Evolutionary conservation across 64 coral and sea anemone species (phyloP).

Genomic region (Anthopleura sola): DNA sequence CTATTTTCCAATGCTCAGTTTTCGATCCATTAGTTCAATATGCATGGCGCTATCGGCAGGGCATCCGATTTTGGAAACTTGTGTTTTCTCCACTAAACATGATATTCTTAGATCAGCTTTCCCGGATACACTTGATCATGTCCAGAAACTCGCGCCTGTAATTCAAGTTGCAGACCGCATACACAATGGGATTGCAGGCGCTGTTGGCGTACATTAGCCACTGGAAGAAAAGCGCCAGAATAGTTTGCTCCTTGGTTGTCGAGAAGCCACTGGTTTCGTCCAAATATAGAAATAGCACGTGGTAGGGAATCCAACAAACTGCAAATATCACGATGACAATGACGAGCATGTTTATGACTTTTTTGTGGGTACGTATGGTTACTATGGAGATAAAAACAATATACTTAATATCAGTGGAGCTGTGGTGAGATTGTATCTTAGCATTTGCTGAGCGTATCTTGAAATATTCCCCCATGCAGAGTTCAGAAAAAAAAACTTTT

Average conservation of each 20-base stretch:
- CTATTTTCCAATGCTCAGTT: too few relatives aligned
- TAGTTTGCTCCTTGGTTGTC: conserved; percentile 5
- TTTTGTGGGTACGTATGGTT: conserved; percentile 20
- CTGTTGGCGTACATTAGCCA: conserved; percentile 71
- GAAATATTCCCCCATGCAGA: neutral
- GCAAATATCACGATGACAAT: conserved; percentile 37
- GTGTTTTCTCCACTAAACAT: neutral
- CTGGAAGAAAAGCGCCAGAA: conserved; percentile 43
- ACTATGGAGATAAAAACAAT: conserved; percentile 7
- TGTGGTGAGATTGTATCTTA: neutral
- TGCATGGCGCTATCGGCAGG: too few relatives aligned
- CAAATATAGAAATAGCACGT: conserved; percentile 32
- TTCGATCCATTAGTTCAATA: too few relatives aligned
- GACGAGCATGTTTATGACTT: conserved; percentile 18
- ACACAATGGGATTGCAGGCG: conserved; percentile 61
- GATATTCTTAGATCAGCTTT: neutral
- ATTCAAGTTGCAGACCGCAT: conserved; percentile 57
- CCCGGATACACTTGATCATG: conserved; percentile 12
- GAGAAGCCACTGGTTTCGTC: neutral
- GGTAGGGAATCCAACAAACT: conserved; percentile 44
- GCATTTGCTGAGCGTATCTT: neutral
- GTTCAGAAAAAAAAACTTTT: neutral
- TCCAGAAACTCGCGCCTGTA: conserved; percentile 47
- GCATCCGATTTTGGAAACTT: too few relatives aligned
- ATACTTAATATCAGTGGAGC: neutral